These are phyloP conservation scores for Drosophila arizonae DNA, from an alignment of 1,140 invertebrate species.

Conservation along the genomic window DNA sequence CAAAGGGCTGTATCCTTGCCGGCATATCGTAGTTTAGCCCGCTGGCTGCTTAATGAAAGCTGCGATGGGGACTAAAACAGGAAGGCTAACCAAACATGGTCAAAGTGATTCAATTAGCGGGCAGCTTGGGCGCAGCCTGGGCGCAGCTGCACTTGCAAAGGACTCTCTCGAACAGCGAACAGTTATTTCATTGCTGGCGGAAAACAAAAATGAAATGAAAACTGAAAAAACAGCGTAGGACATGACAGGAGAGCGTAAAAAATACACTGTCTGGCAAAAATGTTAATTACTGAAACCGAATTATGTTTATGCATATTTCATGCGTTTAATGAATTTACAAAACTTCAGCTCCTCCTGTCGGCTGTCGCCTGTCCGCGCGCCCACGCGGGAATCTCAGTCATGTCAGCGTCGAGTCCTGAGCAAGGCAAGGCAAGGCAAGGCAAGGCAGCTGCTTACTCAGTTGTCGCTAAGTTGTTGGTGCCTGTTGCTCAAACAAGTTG, in stretches of 20 bases:
- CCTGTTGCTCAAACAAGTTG: slow-evolving; percentile 11
- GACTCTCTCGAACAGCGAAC: not conserved
- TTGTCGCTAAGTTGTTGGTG: slow-evolving; percentile 8
- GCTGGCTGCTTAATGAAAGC: slow-evolving; percentile 29
- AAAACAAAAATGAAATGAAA: not conserved
- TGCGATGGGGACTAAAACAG: slow-evolving; percentile 5
- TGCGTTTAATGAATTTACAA: slow-evolving; percentile 47
- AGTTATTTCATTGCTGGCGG: no score
- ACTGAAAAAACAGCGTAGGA: not conserved
- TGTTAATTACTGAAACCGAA: slow-evolving; percentile 48
- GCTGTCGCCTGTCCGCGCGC: slow-evolving; percentile 4
- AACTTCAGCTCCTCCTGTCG: slow-evolving; percentile 16
- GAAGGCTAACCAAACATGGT: slow-evolving; percentile 10
- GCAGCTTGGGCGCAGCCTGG: not conserved
- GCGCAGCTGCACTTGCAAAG: slow-evolving; percentile 1
- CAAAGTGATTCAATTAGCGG: slow-evolving; percentile 42
- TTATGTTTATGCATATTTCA: slow-evolving; percentile 50
- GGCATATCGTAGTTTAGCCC: not conserved
- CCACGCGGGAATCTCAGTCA: slow-evolving; percentile 14
- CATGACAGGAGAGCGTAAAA: not conserved
- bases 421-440: no score
- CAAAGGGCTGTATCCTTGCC: slow-evolving; percentile 6
- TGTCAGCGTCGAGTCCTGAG: not conserved
- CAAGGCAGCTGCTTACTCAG: not conserved
- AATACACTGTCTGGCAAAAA: slow-evolving; percentile 5